Percentiles rank a stretch among this genome's conserved stretches.
phyloP scores from a whole-genome alignment of 2,797 vertebrate species.

The Myripristis murdjan region DNA sequence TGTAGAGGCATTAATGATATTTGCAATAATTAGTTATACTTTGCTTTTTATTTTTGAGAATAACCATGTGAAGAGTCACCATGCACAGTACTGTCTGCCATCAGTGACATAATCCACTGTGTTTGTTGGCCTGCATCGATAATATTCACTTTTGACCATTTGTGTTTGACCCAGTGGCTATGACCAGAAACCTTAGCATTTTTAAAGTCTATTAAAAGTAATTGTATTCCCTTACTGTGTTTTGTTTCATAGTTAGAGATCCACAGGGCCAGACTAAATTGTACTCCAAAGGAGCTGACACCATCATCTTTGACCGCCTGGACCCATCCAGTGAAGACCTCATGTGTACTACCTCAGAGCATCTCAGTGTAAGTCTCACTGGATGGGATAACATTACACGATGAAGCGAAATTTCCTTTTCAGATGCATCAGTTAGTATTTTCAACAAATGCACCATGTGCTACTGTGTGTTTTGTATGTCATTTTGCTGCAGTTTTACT shows the following conservation, averaged over 20 bases:
- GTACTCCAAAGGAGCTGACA: slow-evolving; percentile 95
- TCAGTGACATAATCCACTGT: neutral
- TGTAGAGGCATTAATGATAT: no score
- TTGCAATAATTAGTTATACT: no score
- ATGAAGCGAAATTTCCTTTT: neutral
- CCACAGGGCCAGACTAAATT: slow-evolving; percentile 90
- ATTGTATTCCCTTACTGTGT: slow-evolving; percentile 25
- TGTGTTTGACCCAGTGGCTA: no score
- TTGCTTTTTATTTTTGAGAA: no score
- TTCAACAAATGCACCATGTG: neutral
- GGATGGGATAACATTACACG: neutral
- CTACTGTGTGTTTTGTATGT: no score
- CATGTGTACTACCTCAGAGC: slow-evolving; percentile 88
- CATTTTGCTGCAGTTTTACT: neutral
- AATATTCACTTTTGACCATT: no score
- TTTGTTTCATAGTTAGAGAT: slow-evolving; percentile 84
- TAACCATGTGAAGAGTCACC: no score
- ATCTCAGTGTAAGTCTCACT: slow-evolving; percentile 88
- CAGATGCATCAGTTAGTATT: neutral
- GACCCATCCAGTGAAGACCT: slow-evolving; percentile 84
- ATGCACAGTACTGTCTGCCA: no score
- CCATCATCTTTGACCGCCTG: slow-evolving; percentile 90
- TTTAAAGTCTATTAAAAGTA: neutral
- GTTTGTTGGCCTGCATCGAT: neutral
- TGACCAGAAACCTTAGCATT: no score